Percentiles rank a stretch among this genome's conserved stretches.
Evolutionary conservation across 37 sponge, comb jelly and placozoan species (phyloP).

Genomic region (Eunapius fragilis): DNA sequence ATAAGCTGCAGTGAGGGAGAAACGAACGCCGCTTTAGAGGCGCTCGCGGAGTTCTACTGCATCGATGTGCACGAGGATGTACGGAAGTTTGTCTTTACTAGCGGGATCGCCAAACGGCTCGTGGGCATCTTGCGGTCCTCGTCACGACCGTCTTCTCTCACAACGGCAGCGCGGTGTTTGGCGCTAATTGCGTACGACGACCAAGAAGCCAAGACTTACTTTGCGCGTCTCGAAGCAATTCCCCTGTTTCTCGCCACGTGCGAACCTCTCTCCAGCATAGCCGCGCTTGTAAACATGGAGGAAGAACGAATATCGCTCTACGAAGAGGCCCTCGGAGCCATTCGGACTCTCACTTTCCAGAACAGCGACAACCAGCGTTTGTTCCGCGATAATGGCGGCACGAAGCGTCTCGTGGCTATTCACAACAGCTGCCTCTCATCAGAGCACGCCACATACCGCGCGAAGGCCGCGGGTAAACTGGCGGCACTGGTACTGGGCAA

Average conservation of each 20-base stretch:
- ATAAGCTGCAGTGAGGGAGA: neutral
- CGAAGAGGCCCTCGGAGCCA: slow-evolving; percentile 21
- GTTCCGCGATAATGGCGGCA: slow-evolving; percentile 35
- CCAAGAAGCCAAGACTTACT: slow-evolving; percentile 6
- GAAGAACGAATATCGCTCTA: slow-evolving; percentile 36
- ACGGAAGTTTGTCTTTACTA: neutral
- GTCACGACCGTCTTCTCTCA: neutral
- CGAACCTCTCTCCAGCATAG: neutral
- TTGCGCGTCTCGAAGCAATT: slow-evolving; percentile 21
- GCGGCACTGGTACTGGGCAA: slow-evolving; percentile 7
- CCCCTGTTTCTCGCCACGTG: slow-evolving; percentile 20
- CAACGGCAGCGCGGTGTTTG: slow-evolving; percentile 3
- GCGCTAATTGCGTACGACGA: slow-evolving; percentile 27
- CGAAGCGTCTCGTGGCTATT: slow-evolving; percentile 25
- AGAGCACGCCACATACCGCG: neutral
- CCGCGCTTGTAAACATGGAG: neutral
- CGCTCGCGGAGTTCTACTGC: neutral
- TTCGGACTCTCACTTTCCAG: slow-evolving; percentile 52
- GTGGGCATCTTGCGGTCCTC: slow-evolving; percentile 47
- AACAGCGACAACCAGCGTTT: slow-evolving; percentile 19
- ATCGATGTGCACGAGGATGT: neutral
- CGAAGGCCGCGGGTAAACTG: slow-evolving; percentile 5
- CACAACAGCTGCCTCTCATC: neutral
- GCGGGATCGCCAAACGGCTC: slow-evolving; percentile 18
- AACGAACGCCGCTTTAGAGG: neutral